Conservation (phyloP, 2,113 vertebrate species). For the Lucifuga dentata region DNA sequence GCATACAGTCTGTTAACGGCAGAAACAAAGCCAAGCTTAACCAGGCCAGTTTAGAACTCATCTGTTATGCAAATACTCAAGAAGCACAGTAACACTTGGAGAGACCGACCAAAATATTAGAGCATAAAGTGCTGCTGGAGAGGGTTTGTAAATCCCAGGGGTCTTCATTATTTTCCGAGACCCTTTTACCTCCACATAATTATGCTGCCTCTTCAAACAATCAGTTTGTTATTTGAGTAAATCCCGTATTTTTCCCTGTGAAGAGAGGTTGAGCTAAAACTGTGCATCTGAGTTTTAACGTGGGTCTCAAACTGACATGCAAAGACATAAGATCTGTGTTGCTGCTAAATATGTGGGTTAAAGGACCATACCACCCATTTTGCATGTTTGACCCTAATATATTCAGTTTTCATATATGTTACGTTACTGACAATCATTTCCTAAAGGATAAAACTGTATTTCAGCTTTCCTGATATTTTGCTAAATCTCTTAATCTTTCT, state of each 20-base stretch:
- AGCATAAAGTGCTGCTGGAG: slow-evolving; percentile 68
- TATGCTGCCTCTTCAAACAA: slow-evolving; percentile 79
- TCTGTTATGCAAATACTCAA: slow-evolving; percentile 61
- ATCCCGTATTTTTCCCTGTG: slow-evolving; percentile 66
- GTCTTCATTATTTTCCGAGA: slow-evolving; percentile 80
- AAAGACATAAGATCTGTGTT: slow-evolving; percentile 52
- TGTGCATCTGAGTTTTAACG: slow-evolving; percentile 57
- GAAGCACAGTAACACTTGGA: slow-evolving; percentile 43
- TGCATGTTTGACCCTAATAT: no score
- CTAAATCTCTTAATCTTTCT: no score
- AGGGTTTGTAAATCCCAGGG: slow-evolving; percentile 62
- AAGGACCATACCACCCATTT: no score
- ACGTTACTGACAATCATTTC: no score
- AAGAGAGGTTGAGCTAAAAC: slow-evolving; percentile 55
- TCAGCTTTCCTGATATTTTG: no score
- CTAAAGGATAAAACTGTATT: no score
- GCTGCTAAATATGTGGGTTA: slow-evolving; percentile 45
- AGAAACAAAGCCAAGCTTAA: slow-evolving; percentile 32
- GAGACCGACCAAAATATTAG: slow-evolving; percentile 58
- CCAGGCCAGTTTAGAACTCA: slow-evolving; percentile 37
- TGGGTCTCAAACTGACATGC: slow-evolving; percentile 58
- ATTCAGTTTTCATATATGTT: no score
- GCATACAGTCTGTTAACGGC: not conserved
- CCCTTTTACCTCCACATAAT: slow-evolving; percentile 77
- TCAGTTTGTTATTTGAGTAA: slow-evolving; percentile 69